These are phyloP conservation scores for Papilio gigon DNA, from an alignment of 2,888 invertebrate genomes.

Conservation along the genomic window DNA sequence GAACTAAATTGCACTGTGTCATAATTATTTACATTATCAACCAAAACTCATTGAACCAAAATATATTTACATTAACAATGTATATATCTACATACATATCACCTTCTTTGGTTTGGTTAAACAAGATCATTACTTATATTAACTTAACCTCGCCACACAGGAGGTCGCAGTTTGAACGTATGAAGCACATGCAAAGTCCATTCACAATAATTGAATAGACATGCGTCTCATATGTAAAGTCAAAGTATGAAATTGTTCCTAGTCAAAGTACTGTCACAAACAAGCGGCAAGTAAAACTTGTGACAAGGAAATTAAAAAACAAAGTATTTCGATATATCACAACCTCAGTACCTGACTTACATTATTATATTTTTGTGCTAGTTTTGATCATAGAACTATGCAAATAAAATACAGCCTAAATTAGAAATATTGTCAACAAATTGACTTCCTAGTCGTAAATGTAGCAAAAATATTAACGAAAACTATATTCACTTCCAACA, in stretches of 20 bases:
- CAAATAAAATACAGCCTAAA: slow-evolving; percentile 43
- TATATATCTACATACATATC: background rate
- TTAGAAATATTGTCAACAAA: slow-evolving; percentile 46
- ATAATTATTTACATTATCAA: slow-evolving; percentile 40
- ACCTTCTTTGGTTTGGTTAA: slow-evolving; percentile 45
- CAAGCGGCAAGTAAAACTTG: background rate
- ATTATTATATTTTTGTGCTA: slow-evolving; percentile 61
- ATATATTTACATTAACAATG: slow-evolving; percentile 14
- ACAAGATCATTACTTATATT: slow-evolving; percentile 35
- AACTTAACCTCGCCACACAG: background rate
- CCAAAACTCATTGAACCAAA: slow-evolving; percentile 18
- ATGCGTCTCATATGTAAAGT: background rate
- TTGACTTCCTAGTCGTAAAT: slow-evolving; percentile 41
- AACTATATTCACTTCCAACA: slow-evolving; percentile 35
- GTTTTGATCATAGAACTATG: slow-evolving; percentile 44
- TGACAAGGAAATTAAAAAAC: background rate
- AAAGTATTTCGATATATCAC: slow-evolving; percentile 57
- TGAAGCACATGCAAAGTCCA: background rate
- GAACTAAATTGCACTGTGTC: slow-evolving; percentile 45
- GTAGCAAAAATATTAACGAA: slow-evolving; percentile 32
- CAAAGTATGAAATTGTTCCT: slow-evolving; percentile 2
- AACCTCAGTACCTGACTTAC: slow-evolving; percentile 66
- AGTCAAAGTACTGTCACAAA: background rate
- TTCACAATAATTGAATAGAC: background rate
- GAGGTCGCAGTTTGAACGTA: background rate